A percentile compares a stretch with the other conserved stretches of the same genome.
Conservation (phyloP, 2,888 invertebrate species). For the Eristalis arbustorum region DNA sequence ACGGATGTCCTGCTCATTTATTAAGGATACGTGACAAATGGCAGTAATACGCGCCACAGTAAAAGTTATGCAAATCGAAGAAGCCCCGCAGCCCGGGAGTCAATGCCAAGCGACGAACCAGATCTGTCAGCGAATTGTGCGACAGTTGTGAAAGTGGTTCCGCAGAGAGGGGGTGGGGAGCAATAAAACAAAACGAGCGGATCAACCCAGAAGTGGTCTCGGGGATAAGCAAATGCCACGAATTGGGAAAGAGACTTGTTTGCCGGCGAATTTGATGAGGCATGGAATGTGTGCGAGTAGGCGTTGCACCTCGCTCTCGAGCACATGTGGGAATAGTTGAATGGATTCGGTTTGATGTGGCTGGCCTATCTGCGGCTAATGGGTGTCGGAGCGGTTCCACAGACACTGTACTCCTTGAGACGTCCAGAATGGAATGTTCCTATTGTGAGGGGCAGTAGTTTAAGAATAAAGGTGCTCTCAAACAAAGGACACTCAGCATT, state of each 20-base stretch:
- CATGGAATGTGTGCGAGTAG: neutral
- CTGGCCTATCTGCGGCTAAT: neutral
- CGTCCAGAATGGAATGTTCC: too few species aligned
- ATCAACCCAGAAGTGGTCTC: neutral
- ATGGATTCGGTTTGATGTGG: neutral
- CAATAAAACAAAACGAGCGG: neutral
- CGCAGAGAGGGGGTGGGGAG: neutral
- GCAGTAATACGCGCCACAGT: conserved; percentile 26
- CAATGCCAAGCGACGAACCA: neutral
- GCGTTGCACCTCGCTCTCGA: neutral
- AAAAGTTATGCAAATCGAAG: conserved; percentile 35
- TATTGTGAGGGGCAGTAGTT: too few species aligned
- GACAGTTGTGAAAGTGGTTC: neutral
- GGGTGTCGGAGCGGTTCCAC: neutral
- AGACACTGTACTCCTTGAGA: too few species aligned
- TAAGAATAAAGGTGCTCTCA: too few species aligned
- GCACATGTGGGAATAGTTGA: neutral
- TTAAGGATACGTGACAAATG: conserved; percentile 43
- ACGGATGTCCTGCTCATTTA: conserved; percentile 24
- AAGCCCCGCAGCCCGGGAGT: neutral
- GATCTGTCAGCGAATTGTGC: neutral
- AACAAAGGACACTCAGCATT: too few species aligned
- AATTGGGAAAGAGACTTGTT: neutral
- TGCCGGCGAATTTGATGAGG: neutral
- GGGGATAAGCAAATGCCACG: neutral